A percentile compares a stretch with the other conserved stretches of the same genome.
These are phyloP conservation scores for Cichladusa arquata DNA, from an alignment of 2,113 vertebrate genomes.

Conservation along the genomic window DNA sequence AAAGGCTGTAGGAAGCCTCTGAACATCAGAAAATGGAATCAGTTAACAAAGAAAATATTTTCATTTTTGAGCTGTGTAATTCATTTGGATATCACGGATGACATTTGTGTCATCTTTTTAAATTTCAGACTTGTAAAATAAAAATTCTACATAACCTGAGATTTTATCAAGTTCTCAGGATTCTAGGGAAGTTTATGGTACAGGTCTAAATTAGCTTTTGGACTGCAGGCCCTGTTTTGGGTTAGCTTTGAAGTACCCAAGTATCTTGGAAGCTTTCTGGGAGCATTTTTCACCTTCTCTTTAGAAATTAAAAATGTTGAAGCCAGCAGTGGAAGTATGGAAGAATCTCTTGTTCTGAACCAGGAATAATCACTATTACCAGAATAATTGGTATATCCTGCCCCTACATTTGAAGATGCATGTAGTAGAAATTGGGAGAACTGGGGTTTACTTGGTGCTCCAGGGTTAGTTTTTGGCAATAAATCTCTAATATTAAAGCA, in stretches of 20 bases:
- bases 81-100: not conserved
- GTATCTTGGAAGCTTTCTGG: not conserved
- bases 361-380: not conserved
- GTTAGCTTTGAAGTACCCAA: not conserved
- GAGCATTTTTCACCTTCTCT: not conserved
- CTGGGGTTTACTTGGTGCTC: not conserved
- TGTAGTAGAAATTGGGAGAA: not conserved
- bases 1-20: not conserved
- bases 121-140: not conserved
- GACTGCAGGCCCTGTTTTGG: not conserved
- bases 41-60: not conserved
- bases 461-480: fast-evolving
- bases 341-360: not conserved
- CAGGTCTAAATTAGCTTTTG: not conserved
- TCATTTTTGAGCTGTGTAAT: not conserved
- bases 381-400: not conserved
- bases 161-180: not conserved
- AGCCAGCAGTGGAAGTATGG: not conserved
- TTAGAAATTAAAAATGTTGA: not conserved
- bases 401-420: not conserved
- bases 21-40: not conserved
- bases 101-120: not conserved
- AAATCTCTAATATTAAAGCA: not conserved
- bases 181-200: not conserved
- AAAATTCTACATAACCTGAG: not conserved